phyloP scores from a whole-genome alignment of 2,113 vertebrate species.

The Gorsachius goisagi region DNA sequence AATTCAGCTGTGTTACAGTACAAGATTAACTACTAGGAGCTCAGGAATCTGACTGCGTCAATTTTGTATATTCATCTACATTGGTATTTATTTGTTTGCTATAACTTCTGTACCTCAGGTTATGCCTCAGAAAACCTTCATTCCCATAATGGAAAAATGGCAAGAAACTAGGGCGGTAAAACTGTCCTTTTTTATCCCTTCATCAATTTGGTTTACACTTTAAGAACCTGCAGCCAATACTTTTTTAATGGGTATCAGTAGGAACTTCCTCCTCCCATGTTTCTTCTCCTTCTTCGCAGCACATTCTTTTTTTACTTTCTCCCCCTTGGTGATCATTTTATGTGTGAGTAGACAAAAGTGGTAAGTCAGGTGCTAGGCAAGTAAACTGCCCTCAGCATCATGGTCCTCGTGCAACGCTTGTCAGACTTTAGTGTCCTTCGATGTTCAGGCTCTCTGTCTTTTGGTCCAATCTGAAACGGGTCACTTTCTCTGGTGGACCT shows the following conservation, averaged over 20 bases:
- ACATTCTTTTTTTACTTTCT: not conserved
- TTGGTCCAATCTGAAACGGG: not conserved
- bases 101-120: not conserved
- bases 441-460: not conserved
- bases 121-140: not conserved
- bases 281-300: not conserved
- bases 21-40: not conserved
- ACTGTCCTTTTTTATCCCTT: not conserved
- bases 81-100: constrained; percentile 38
- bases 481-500: not conserved
- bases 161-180: not conserved
- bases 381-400: not conserved
- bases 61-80: constrained; percentile 23
- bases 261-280: not conserved
- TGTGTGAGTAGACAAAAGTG: not conserved
- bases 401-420: not conserved
- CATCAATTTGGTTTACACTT: not conserved
- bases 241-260: not conserved
- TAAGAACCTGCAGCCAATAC: not conserved
- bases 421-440: not conserved
- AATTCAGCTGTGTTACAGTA: not conserved
- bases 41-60: not conserved
- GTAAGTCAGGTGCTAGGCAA: not conserved
- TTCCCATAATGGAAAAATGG: not conserved
- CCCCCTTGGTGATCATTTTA: not conserved